A percentile compares a stretch with the other conserved stretches of the same genome.
phyloP scores from a whole-genome alignment of 2,113 vertebrate genomes.

The Notothenia coriiceps region DNA sequence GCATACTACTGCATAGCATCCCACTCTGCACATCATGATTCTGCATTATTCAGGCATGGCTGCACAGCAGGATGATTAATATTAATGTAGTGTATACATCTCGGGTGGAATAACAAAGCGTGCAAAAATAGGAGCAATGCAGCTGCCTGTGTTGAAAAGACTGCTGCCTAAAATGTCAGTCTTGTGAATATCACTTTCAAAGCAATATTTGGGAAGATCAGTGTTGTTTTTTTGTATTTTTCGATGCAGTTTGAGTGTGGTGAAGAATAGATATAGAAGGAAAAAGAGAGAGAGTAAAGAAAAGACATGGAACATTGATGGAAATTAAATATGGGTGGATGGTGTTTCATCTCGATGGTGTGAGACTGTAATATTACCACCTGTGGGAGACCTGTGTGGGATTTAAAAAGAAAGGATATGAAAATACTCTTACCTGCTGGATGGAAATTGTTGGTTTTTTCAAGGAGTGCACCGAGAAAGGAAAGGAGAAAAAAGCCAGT shows the following conservation, averaged over 20 bases:
- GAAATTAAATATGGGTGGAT: constrained; percentile 9
- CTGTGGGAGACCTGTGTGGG: not conserved
- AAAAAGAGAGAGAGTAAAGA: not conserved
- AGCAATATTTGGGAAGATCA: not conserved
- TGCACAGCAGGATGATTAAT: constrained; percentile 54
- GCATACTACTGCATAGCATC: constrained; percentile 7
- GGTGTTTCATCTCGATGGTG: constrained; percentile 18
- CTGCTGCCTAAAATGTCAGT: not conserved
- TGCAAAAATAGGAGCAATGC: constrained; percentile 25
- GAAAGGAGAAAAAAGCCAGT: constrained; percentile 15
- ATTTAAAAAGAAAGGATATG: not conserved
- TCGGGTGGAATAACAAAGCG: not conserved
- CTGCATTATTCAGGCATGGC: constrained; percentile 65
- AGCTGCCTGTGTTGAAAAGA: constrained; percentile 17
- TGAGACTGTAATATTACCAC: not conserved
- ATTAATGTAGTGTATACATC: constrained; percentile 37
- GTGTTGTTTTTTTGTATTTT: not conserved
- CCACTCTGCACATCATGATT: constrained; percentile 46
- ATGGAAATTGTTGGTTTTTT: constrained; percentile 29
- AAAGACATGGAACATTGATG: not conserved
- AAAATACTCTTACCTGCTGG: constrained; percentile 61
- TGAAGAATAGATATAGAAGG: not conserved
- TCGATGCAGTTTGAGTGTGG: not conserved
- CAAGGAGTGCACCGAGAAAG: constrained; percentile 35
- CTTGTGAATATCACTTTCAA: not conserved